Evolutionary conservation across 1,140 invertebrate species (phyloP).

Genomic region (Brachionus asplanchnoidis): DNA sequence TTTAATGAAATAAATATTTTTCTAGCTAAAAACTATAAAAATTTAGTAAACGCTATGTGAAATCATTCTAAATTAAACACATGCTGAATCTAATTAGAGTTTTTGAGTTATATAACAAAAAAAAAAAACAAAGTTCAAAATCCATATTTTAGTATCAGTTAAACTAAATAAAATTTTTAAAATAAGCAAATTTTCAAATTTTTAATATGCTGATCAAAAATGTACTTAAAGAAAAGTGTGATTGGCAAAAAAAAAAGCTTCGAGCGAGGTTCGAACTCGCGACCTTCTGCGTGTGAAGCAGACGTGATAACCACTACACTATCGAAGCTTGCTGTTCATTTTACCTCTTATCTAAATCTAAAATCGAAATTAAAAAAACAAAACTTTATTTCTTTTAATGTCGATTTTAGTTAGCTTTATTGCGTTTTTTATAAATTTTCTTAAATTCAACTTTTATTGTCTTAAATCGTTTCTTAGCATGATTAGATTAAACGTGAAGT

Average conservation of each 20-base stretch:
- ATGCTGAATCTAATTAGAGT: neutral
- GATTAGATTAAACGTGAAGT: too few relatives aligned
- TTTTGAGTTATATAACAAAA: neutral
- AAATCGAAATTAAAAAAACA: neutral
- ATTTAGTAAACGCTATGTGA: neutral
- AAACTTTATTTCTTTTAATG: neutral
- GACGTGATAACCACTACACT: conserved; percentile 44
- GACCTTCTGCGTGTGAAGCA: conserved; percentile 56
- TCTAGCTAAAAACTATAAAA: neutral
- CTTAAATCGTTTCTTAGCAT: too few relatives aligned
- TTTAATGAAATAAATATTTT: too few relatives aligned
- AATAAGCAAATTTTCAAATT: neutral
- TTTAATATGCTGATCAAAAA: neutral
- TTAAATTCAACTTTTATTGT: too few relatives aligned
- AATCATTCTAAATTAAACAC: neutral
- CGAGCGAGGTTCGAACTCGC: conserved; percentile 50
- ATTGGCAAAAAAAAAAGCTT: neutral
- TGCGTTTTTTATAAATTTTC: too few relatives aligned
- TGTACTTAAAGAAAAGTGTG: too few relatives aligned
- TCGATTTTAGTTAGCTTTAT: too few relatives aligned
- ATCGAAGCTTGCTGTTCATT: neutral
- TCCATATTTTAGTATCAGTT: neutral
- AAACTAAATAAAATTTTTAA: neutral
- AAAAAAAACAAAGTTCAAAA: neutral
- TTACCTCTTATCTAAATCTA: neutral